Conservation (phyloP, 2,113 vertebrate species). For the Martes martes region DNA sequence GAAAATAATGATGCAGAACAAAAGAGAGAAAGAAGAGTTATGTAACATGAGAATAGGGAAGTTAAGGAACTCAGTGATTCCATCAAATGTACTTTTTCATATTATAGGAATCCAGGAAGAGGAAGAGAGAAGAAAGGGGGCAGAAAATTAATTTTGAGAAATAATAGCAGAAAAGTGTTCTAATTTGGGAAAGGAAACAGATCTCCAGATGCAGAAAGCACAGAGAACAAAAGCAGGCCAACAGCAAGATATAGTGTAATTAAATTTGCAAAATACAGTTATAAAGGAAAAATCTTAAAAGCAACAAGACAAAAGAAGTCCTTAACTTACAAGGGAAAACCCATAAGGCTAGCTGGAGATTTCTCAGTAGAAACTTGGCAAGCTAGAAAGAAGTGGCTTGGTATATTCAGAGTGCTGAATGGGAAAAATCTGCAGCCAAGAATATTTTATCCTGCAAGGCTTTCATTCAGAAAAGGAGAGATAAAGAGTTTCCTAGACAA, state of each 20-base stretch:
- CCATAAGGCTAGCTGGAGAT: neutral
- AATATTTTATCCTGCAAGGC: neutral
- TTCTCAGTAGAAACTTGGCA: neutral
- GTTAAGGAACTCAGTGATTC: neutral
- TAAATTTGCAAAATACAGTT: neutral
- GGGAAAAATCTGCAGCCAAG: neutral
- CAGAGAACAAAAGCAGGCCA: neutral
- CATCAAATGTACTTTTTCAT: neutral
- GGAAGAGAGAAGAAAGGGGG: neutral
- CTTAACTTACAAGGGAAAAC: neutral
- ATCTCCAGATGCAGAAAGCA: neutral
- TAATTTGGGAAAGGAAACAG: neutral
- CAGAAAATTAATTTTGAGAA: neutral
- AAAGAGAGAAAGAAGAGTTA: neutral
- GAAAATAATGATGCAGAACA: neutral
- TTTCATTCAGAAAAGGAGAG: neutral
- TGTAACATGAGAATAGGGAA: neutral
- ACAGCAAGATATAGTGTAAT: neutral
- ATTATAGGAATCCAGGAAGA: neutral
- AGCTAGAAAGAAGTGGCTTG: neutral
- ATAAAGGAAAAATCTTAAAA: neutral
- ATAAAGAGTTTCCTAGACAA: neutral
- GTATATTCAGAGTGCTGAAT: neutral
- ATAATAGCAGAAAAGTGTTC: neutral
- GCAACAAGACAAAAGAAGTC: neutral